A percentile compares a stretch with the other conserved stretches of the same genome.
Conservation (phyloP, 1,140 invertebrate species). For the Sycobia sp. region DNA sequence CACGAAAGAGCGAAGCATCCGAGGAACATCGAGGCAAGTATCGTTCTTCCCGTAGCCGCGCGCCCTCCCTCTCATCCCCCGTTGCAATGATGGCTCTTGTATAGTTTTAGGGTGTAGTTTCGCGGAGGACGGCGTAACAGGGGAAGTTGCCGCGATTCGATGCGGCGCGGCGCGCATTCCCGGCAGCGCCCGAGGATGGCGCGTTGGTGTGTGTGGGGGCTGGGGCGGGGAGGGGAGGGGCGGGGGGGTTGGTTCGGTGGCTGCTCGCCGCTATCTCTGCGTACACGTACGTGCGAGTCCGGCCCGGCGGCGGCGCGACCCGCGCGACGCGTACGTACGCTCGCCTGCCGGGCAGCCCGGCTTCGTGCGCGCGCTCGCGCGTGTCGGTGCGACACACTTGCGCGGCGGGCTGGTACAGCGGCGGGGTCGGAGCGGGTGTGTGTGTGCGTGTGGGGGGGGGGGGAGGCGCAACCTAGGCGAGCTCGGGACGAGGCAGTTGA, state of each 20-base stretch:
- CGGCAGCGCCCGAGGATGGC: constrained; percentile 1
- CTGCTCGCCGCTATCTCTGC: not conserved
- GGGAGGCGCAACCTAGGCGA: constrained; percentile 29
- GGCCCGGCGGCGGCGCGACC: too few species aligned
- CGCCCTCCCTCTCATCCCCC: too few species aligned
- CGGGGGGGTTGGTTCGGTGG: constrained; percentile 23
- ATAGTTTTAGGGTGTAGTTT: constrained; percentile 58
- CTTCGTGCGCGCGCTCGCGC: too few species aligned
- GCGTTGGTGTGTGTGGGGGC: not conserved
- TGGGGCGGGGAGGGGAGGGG: constrained; percentile 25
- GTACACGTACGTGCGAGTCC: not conserved
- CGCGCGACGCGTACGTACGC: too few species aligned
- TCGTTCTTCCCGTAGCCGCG: constrained; percentile 35
- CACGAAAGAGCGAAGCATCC: too few species aligned
- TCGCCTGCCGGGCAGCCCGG: too few species aligned
- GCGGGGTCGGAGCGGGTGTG: constrained; percentile 32
- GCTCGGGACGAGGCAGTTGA: constrained; percentile 58
- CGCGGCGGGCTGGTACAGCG: constrained; percentile 10
- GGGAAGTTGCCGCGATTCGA: constrained; percentile 56
- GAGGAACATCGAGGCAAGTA: constrained; percentile 24
- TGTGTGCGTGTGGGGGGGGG: constrained; percentile 33
- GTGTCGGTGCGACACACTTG: constrained; percentile 47
- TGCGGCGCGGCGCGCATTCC: constrained; percentile 42
- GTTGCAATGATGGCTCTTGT: constrained; percentile 52
- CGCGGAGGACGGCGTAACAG: constrained; percentile 44